These are phyloP conservation scores for Adoxophyes honmai DNA, from an alignment of 1,140 invertebrate genomes.

Conservation along the genomic window DNA sequence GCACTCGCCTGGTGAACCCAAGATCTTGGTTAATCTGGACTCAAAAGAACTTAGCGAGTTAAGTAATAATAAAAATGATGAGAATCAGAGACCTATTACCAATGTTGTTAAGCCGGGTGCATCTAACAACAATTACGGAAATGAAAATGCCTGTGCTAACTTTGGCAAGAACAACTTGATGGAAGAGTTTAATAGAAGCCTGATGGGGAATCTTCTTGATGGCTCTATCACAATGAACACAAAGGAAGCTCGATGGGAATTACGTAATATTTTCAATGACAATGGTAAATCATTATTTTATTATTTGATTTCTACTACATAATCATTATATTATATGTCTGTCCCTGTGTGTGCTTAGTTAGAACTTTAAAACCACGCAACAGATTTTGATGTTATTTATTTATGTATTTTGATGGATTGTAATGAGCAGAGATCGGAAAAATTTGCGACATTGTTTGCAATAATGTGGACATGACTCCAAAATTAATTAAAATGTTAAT, in stretches of 20 bases:
- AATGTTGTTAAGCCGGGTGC: conserved; percentile 24
- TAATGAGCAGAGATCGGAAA: too few species aligned
- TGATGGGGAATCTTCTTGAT: conserved; percentile 65
- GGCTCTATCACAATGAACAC: conserved; percentile 80
- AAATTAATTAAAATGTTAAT: too few species aligned
- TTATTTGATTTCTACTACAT: too few species aligned
- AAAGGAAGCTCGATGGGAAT: conserved; percentile 77
- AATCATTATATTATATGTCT: too few species aligned
- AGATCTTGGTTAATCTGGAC: conserved; percentile 66
- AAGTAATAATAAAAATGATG: conserved; percentile 56
- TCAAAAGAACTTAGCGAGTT: conserved; percentile 69
- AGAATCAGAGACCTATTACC: conserved; percentile 34
- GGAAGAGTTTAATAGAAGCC: conserved; percentile 72
- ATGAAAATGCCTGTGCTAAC: conserved; percentile 41
- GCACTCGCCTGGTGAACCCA: conserved; percentile 67
- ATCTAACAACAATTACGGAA: conserved; percentile 28
- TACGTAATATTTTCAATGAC: conserved; percentile 69
- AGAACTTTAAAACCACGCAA: too few species aligned
- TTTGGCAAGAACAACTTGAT: conserved; percentile 66
- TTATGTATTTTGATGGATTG: too few species aligned
- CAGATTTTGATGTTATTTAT: too few species aligned
- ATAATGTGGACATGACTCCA: too few species aligned
- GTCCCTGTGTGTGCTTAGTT: too few species aligned
- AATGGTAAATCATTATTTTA: conserved; percentile 63
- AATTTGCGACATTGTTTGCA: too few species aligned